phyloP scores from a whole-genome alignment of 2,888 invertebrate species.

The Drosophila colorata region DNA sequence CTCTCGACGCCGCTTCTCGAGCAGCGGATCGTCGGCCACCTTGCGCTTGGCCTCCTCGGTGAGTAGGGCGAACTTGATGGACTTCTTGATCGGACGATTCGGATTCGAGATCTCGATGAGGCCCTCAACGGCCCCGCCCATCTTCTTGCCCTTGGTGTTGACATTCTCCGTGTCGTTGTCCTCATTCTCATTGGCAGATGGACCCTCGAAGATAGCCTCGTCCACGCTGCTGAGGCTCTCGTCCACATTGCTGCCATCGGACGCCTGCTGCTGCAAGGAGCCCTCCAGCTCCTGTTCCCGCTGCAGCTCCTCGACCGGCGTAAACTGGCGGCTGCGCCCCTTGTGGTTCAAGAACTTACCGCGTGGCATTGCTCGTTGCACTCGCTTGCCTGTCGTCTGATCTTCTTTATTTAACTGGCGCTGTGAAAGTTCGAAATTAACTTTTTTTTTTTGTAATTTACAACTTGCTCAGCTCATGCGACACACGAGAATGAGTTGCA shows the following conservation, averaged over 20 bases:
- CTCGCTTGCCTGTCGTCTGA: background rate
- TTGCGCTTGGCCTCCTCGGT: background rate
- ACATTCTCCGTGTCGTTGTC: background rate
- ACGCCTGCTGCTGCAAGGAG: background rate
- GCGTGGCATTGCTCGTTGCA: conserved; percentile 41
- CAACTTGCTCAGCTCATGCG: background rate
- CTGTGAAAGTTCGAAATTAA: background rate
- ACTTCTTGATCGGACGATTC: conserved; percentile 38
- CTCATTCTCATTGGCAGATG: background rate
- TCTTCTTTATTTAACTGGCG: background rate
- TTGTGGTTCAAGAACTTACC: conserved; percentile 47
- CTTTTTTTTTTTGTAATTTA: conserved; percentile 8
- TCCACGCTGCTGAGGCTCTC: background rate
- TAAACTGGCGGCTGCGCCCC: conserved; percentile 51
- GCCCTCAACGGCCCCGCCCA: conserved; percentile 20
- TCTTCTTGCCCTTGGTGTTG: conserved; percentile 9
- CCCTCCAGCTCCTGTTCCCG: conserved; percentile 13
- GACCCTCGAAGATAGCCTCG: background rate
- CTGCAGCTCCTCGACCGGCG: conserved; percentile 46
- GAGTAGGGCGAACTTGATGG: background rate
- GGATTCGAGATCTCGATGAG: conserved; percentile 55
- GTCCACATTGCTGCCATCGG: background rate
- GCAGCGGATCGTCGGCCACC: background rate
- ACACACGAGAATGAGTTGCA: background rate
- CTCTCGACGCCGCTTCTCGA: conserved; percentile 1